Conservation (phyloP, 2,888 invertebrate species). For the Oscheius sp. region DNA sequence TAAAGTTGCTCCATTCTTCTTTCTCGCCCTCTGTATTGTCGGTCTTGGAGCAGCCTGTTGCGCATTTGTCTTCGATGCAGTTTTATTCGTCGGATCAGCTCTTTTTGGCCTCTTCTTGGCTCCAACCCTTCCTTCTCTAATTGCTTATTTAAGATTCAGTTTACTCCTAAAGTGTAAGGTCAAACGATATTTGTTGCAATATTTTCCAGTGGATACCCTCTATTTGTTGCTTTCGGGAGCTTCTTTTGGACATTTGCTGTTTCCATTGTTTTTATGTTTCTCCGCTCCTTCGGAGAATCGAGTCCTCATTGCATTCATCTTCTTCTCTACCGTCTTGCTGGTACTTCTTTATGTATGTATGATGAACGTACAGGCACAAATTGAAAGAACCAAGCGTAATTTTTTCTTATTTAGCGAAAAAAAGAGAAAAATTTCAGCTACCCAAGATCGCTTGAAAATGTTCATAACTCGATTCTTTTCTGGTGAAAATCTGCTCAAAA, state of each 20-base stretch:
- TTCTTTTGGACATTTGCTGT: slow-evolving; percentile 52
- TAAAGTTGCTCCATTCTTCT: slow-evolving; percentile 48
- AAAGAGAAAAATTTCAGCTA: slow-evolving; percentile 36
- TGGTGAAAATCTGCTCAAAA: slow-evolving; percentile 45
- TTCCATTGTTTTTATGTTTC: slow-evolving; percentile 52
- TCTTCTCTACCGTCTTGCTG: slow-evolving; percentile 55
- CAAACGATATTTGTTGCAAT: neutral
- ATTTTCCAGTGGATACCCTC: slow-evolving; percentile 37
- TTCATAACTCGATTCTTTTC: slow-evolving; percentile 51
- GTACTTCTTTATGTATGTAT: slow-evolving; percentile 57
- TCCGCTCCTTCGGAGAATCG: slow-evolving; percentile 41
- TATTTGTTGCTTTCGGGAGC: slow-evolving; percentile 45
- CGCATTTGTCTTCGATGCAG: slow-evolving; percentile 43
- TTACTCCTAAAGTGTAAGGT: slow-evolving; percentile 39
- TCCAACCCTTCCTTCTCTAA: slow-evolving; percentile 37
- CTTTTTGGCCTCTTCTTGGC: slow-evolving; percentile 46
- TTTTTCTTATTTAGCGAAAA: neutral
- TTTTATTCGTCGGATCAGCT: slow-evolving; percentile 37
- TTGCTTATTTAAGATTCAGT: slow-evolving; percentile 39
- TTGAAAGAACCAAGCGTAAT: slow-evolving; percentile 51
- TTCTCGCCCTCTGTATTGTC: slow-evolving; percentile 45
- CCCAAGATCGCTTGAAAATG: slow-evolving; percentile 46
- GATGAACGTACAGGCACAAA: slow-evolving; percentile 58
- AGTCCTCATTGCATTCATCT: slow-evolving; percentile 56
- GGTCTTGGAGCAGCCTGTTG: slow-evolving; percentile 48